These are phyloP conservation scores for Apamea anceps DNA, from an alignment of 2,888 invertebrate genomes.

Conservation along the genomic window DNA sequence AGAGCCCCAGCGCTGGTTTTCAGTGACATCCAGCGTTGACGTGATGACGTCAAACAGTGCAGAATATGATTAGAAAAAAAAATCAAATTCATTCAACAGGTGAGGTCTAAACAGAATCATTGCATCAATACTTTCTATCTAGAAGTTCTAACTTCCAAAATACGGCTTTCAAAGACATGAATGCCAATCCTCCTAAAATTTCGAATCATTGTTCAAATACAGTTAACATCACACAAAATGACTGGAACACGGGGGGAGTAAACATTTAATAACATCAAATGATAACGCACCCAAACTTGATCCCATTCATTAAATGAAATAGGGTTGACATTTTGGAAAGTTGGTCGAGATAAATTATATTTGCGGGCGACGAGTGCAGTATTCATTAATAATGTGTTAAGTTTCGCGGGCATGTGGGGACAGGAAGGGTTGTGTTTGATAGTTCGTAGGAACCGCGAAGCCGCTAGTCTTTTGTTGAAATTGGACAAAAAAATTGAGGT, in stretches of 20 bases:
- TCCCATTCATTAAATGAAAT: slow-evolving; percentile 75
- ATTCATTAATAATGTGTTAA: slow-evolving; percentile 68
- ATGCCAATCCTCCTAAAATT: slow-evolving; percentile 20
- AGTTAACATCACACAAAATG: slow-evolving; percentile 47
- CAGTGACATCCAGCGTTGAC: too few relatives aligned
- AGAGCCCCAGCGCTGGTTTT: too few relatives aligned
- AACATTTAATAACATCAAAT: slow-evolving; percentile 61
- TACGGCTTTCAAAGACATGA: slow-evolving; percentile 15
- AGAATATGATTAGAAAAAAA: too few relatives aligned
- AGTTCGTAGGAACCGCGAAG: slow-evolving; percentile 34
- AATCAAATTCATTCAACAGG: not conserved
- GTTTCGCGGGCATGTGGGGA: slow-evolving; percentile 42
- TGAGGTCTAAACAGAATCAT: not conserved
- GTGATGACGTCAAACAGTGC: too few relatives aligned
- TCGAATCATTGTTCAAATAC: slow-evolving; percentile 39
- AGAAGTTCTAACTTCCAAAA: not conserved
- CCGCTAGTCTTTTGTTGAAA: slow-evolving; percentile 33
- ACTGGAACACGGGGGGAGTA: slow-evolving; percentile 43
- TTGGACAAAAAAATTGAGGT: slow-evolving; percentile 14
- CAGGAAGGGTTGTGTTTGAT: slow-evolving; percentile 34
- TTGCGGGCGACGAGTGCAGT: slow-evolving; percentile 64
- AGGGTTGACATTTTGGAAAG: slow-evolving; percentile 79
- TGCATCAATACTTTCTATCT: not conserved
- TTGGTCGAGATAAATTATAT: slow-evolving; percentile 70
- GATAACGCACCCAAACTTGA: slow-evolving; percentile 63